Evolutionary conservation across 1,140 invertebrate species (phyloP), one percentile per base, ranked within the genome.

Genomic region (Papilio aristodemus): DNA sequence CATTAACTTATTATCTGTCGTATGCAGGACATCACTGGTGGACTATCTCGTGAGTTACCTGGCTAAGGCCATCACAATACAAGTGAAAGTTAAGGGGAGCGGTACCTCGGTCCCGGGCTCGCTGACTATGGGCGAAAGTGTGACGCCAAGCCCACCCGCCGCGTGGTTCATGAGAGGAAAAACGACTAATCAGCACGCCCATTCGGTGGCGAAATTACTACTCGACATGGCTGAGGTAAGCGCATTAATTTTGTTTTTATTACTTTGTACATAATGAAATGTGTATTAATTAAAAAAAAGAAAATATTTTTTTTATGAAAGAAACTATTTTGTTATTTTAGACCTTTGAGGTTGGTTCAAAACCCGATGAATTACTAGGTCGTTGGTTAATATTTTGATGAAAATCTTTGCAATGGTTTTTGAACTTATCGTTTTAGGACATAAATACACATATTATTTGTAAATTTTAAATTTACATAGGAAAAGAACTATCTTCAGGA

Each of bases 161-260:
- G 66, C 78, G 57, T 98, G 97, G 97, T 99, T 97, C 94, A 92
- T 98, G 71, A 93, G 95, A 72, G 97, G 98, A 0, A 93, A 93
- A 57, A 96, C 97, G 74, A 94, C 95, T 7, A 93, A 95, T 69
- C 96, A 97, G 84, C 93, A 98, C 58, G 96, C 97, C 4, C 95
- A 97, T 88, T 95, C 96, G 57, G 97, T 99, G 32, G 97, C 98
- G 27, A 94, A 94, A 62, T 93, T 99, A 2, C 93, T 99, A 0
- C 95, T 96, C 71, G 98, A 99, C 84, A 97, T 99, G 96, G 95
- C 96, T 14, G 94, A 96, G 76, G 97, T 98, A 80, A 67, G 58
- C 72, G n/a, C n/a, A n/a, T n/a, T n/a, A n/a, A n/a, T n/a, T n/a
- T n/a, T n/a, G n/a, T n/a, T n/a, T n/a, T n/a, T n/a, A n/a, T n/a